These are phyloP conservation scores for Parus major DNA, from an alignment of 2,113 vertebrate genomes.

Conservation along the genomic window DNA sequence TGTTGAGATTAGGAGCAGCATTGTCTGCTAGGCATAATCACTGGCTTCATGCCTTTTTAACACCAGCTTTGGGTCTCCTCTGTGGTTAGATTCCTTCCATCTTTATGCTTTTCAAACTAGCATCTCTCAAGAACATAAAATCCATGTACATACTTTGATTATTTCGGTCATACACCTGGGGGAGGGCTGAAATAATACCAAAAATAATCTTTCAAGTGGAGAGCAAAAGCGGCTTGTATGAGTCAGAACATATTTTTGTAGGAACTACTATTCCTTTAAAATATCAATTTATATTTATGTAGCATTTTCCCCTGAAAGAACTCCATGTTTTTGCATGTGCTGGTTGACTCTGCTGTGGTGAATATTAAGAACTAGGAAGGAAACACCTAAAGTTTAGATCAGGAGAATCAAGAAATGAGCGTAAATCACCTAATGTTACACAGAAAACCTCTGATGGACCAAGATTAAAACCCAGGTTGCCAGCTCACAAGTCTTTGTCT, in stretches of 20 bases:
- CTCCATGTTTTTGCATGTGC: neutral
- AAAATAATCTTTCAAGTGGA: neutral
- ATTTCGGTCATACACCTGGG: neutral
- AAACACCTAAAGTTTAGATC: neutral
- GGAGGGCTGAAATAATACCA: neutral
- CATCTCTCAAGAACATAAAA: neutral
- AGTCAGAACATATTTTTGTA: neutral
- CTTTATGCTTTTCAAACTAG: neutral
- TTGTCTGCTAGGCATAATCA: neutral
- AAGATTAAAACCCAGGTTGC: neutral
- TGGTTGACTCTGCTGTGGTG: neutral
- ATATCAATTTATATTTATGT: neutral
- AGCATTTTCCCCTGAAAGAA: neutral
- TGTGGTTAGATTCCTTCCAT: neutral
- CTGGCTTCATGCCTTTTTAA: neutral
- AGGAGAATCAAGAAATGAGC: neutral
- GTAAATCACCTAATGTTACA: neutral
- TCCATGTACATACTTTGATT: neutral
- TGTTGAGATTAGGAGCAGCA: neutral
- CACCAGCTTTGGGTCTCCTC: neutral
- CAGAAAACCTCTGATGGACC: neutral
- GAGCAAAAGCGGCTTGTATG: rapidly evolving
- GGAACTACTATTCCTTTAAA: neutral
- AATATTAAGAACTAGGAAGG: neutral
- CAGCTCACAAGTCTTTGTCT: neutral